These are phyloP conservation scores for Thunnus albacares DNA, from an alignment of 2,797 vertebrate species.

Conservation along the genomic window DNA sequence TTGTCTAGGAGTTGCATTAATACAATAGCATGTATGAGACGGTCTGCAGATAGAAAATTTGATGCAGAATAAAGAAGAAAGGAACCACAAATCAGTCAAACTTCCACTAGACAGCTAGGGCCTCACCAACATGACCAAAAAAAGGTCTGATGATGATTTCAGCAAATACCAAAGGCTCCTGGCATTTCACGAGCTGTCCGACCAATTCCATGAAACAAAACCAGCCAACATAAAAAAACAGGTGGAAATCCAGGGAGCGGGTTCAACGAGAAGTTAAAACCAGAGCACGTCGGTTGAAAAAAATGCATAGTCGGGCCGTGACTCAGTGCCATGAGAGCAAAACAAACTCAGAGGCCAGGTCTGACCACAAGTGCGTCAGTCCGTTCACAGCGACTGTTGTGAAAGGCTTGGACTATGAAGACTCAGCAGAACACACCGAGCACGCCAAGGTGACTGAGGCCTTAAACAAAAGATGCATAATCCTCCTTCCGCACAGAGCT, in stretches of 20 bases:
- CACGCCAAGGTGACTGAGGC: conserved; percentile 27
- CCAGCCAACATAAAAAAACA: conserved; percentile 49
- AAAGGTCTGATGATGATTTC: conserved; percentile 43
- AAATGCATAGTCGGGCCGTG: conserved; percentile 33
- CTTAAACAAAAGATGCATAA: background rate
- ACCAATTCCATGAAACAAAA: conserved; percentile 29
- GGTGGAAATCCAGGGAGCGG: conserved; percentile 57
- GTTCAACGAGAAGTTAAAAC: conserved; percentile 67
- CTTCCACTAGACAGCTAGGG: conserved; percentile 25
- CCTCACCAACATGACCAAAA: conserved; percentile 21
- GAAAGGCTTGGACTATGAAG: conserved; percentile 68
- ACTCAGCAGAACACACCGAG: conserved; percentile 50
- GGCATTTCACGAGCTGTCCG: conserved; percentile 49
- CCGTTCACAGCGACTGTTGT: conserved; percentile 47
- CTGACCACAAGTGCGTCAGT: conserved; percentile 78
- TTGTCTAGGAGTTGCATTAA: conserved; percentile 38
- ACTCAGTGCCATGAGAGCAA: conserved; percentile 68
- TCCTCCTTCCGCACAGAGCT: background rate
- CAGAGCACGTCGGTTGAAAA: conserved; percentile 29
- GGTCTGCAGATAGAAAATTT: conserved; percentile 29
- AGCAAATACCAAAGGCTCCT: conserved; percentile 64
- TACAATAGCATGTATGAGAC: conserved; percentile 34
- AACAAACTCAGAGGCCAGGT: conserved; percentile 70
- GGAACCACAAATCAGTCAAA: conserved; percentile 59
- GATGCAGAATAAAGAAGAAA: conserved; percentile 52